Conservation (phyloP, 2,888 invertebrate genomes). For the Auanema freiburgensis region DNA sequence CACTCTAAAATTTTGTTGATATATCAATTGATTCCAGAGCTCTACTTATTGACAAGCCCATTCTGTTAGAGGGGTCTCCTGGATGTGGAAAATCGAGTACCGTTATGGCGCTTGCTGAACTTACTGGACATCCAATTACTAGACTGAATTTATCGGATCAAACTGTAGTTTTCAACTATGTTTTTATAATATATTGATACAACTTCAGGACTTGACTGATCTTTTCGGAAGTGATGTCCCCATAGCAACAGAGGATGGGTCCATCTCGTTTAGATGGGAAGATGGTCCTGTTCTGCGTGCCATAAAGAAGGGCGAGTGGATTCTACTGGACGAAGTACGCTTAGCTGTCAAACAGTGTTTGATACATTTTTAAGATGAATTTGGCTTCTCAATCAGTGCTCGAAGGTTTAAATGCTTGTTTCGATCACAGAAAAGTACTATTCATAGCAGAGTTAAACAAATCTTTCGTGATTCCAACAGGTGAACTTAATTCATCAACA, state of each 20-base stretch:
- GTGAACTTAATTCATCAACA: background rate
- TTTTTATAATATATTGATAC: background rate
- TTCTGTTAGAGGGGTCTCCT: constrained; percentile 88
- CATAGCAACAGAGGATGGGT: constrained; percentile 77
- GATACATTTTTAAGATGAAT: constrained; percentile 74
- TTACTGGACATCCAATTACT: constrained; percentile 81
- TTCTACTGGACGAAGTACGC: constrained; percentile 84
- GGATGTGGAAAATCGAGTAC: constrained; percentile 97
- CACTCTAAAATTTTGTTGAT: constrained; percentile 1
- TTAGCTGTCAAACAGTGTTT: background rate
- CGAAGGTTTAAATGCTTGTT: constrained; percentile 95
- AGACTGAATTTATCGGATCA: constrained; percentile 97
- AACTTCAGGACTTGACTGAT: constrained; percentile 83
- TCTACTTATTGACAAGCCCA: constrained; percentile 78
- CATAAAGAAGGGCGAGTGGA: constrained; percentile 89
- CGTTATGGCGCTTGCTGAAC: constrained; percentile 83
- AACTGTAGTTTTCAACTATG: constrained; percentile 74
- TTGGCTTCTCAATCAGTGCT: constrained; percentile 96
- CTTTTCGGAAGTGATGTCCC: constrained; percentile 97
- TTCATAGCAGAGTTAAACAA: constrained; percentile 87
- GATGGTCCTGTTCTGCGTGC: constrained; percentile 94
- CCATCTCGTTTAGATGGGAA: constrained; percentile 87
- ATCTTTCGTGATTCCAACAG: constrained; percentile 19
- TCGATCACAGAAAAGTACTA: constrained; percentile 94
- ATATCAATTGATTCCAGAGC: constrained; percentile 70